Percentiles rank a stretch among this genome's conserved stretches.
These are phyloP conservation scores for Ectemnius cavifrons DNA, from an alignment of 2,888 invertebrate species.

Conservation along the genomic window DNA sequence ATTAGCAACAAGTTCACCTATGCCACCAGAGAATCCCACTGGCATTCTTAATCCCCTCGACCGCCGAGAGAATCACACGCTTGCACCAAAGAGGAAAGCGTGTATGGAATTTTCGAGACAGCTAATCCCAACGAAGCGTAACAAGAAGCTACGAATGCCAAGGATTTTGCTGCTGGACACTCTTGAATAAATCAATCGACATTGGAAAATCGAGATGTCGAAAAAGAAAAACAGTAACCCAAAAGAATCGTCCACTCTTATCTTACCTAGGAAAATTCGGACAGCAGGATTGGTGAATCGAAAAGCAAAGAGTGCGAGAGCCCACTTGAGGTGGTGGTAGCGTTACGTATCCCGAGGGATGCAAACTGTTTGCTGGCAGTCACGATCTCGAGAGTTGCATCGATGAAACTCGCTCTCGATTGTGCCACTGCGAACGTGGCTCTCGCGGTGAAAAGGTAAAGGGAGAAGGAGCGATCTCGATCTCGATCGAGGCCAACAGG, in stretches of 20 bases:
- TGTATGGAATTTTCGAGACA: no score
- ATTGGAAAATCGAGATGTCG: no score
- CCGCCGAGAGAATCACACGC: not conserved
- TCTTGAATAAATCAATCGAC: no score
- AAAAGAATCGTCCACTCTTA: no score
- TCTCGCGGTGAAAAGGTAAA: slow-evolving; percentile 10
- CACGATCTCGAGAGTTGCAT: slow-evolving; percentile 35
- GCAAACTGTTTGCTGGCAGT: slow-evolving; percentile 21
- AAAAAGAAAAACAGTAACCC: no score
- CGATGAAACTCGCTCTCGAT: slow-evolving; percentile 32
- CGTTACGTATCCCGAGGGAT: slow-evolving; percentile 27
- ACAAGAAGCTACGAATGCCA: no score
- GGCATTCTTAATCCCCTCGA: slow-evolving; percentile 30
- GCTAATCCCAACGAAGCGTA: no score
- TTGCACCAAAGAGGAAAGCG: no score
- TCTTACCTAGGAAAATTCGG: not conserved
- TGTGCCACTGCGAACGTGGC: slow-evolving; percentile 36
- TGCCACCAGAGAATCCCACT: slow-evolving; percentile 19
- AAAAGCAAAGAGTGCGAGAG: not conserved
- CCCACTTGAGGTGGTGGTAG: not conserved
- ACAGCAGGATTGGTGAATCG: not conserved
- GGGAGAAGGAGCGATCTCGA: not conserved
- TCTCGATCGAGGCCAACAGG: no score
- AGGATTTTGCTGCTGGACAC: no score
- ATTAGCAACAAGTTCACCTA: slow-evolving; percentile 42